Evolutionary conservation across 1,140 invertebrate species (phyloP).

Genomic region (Ostrea edulis): DNA sequence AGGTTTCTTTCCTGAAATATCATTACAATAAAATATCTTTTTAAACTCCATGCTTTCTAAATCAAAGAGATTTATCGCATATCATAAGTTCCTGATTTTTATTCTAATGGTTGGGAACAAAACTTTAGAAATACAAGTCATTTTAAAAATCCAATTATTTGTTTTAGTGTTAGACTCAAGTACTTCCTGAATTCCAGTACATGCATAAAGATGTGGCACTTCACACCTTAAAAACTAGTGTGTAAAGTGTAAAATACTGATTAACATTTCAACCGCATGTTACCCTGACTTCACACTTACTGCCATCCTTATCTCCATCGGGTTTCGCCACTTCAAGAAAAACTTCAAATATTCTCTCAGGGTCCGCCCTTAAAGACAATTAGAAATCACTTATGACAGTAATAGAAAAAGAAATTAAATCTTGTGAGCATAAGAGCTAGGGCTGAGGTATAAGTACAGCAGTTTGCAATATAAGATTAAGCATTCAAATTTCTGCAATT

Average conservation of each 20-base stretch:
- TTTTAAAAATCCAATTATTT: not conserved
- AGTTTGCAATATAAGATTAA: not conserved
- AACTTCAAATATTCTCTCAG: slow-evolving; percentile 89
- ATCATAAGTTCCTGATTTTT: no score
- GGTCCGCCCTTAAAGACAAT: slow-evolving; percentile 86
- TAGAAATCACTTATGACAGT: not conserved
- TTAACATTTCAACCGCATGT: not conserved
- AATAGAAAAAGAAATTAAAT: not conserved
- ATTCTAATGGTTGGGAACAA: no score
- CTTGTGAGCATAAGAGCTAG: not conserved
- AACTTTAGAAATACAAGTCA: no score
- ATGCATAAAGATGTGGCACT: not conserved
- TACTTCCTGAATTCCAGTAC: not conserved
- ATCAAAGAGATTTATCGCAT: no score
- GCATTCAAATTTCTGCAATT: not conserved
- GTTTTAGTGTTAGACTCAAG: not conserved
- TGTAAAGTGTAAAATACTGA: not conserved
- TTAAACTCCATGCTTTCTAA: no score
- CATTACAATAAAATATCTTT: no score
- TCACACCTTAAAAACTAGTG: not conserved
- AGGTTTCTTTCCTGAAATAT: no score
- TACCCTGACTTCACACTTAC: not conserved
- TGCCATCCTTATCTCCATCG: slow-evolving; percentile 66
- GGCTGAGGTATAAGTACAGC: not conserved
- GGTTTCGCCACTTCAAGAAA: slow-evolving; percentile 88